A percentile compares a stretch with the other conserved stretches of the same genome.
phyloP scores from a whole-genome alignment of 2,888 invertebrate genomes.

The Rhyacophila evoluta region DNA sequence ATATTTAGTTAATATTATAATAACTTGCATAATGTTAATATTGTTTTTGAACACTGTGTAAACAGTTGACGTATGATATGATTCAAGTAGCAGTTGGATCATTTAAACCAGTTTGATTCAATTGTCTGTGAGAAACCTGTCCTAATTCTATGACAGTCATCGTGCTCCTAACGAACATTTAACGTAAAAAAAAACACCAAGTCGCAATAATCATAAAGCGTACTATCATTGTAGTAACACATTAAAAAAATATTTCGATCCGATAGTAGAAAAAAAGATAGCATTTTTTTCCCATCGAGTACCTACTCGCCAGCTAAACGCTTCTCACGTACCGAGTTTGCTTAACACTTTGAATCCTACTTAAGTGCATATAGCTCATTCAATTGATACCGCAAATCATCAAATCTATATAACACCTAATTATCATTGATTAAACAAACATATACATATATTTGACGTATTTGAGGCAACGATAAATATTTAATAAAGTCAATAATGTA shows the following conservation, averaged over 20 bases:
- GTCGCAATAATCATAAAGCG: slow-evolving; percentile 9
- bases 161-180: slow-evolving; percentile 29
- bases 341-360: neutral
- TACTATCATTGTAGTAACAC: neutral
- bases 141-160: neutral
- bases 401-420: too few species aligned
- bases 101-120: neutral
- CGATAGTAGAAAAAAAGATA: neutral
- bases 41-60: neutral
- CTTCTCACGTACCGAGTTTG: neutral
- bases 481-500: too few species aligned
- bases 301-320: neutral
- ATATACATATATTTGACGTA: too few species aligned
- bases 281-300: slow-evolving; percentile 14
- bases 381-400: too few species aligned
- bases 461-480: too few species aligned
- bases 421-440: too few species aligned
- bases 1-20: too few species aligned
- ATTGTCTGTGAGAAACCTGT: slow-evolving; percentile 17
- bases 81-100: slow-evolving; percentile 10
- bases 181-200: neutral
- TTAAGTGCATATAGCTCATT: neutral
- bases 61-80: neutral
- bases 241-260: neutral
- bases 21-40: neutral